Base-by-base conservation (phyloP, 2,797 vertebrate genomes). In the Pampus argenteus region DNA sequence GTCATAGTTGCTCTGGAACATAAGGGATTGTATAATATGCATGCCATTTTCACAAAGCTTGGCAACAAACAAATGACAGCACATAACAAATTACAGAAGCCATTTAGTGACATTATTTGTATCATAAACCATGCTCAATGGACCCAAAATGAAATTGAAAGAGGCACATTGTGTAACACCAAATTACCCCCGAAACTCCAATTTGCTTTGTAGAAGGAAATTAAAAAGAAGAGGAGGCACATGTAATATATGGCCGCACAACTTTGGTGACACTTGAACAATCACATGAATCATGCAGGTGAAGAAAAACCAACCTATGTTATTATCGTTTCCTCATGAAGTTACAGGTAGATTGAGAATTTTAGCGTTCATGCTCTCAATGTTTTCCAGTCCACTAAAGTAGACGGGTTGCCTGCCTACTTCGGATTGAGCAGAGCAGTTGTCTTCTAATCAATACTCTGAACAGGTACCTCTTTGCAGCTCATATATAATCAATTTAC, bases 401-500 rank as follows among this genome's bases (percentile, higher is more conserved):
- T 15, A 65, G 54, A 57, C 50, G 73, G 70, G 59, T 38, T 52
- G 38, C 15, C 51, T 59, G 56, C 23, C 73, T 73, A 62, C 48
- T n/a, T 47, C 14, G 17, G 40, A 22, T 45, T 13, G 28, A 77
- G 64, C 59, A 62, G 64, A 76, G 47, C 71, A 73, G 36, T 63
- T 70, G 66, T 76, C 76, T 75, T 34, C 52, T 40, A 72, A 83
- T 89, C 86, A 68, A 87, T 90, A 74, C 56, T 48, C 74, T 42
- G 50, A 75, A 73, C 71, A 83, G 78, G 57, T 73, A 65, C 79
- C 72, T 84, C 51, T 75, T 51, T 84, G 55, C 25, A 58, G 49
- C 73, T 85, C 81, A 84, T 76, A 79, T 79, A 76, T 71, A 80
- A 87, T 85, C 83, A 83, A 82, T 85, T 87, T 78, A 23, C 72